Evolutionary conservation across 2,888 invertebrate species (phyloP), one percentile per base, ranked within the genome.

Genomic region (Pterostichus niger): DNA sequence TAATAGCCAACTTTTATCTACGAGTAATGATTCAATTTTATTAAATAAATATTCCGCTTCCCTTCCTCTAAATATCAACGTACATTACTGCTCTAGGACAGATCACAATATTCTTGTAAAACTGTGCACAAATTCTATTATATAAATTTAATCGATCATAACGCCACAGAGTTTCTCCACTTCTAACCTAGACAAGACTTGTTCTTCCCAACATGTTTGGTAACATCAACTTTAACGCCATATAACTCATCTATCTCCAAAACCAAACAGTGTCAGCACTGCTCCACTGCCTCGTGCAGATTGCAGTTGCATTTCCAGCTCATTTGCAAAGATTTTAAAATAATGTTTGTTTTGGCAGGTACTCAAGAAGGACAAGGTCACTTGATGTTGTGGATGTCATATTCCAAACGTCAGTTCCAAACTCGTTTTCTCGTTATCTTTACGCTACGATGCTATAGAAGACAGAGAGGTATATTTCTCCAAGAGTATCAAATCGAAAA

Each of bases 311-410:
- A 40, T 71, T 71, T 71, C 68, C 44, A 17, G 15, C 15, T 44
- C 68, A 71, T 71, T 71, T 40, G 44, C 68, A 15, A 11, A 7
- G 2, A 44, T 40, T 71, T 71, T 71, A 44, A 71, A 71, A 44
- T 44, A 15, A 56, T 56, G 56, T 17, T 3, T 15, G 11, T 7
- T 71, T 40, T 44, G 68, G 68, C 40, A 71, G 10, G 44, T 68
- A 13, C 44, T 68, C 15, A 68, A 68, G 11, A 40, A 40, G 44
- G 11, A 6, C 68, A 71, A 71, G 44, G 68, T 13, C 35, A 17
- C 44, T 71, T 7, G 68, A 24, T 40, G 17, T 13, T 71, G 17
- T 71, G 64, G 35, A 35, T n/a, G 64, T 64, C 33, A 64, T 64
- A 64, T 64, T 31, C 13, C n/a, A 6, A 64, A 6, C 33, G n/a